Percentiles rank a stretch among this genome's conserved stretches.
These are phyloP conservation scores for Prosapia bicincta DNA, from an alignment of 2,888 invertebrate species.

Conservation along the genomic window DNA sequence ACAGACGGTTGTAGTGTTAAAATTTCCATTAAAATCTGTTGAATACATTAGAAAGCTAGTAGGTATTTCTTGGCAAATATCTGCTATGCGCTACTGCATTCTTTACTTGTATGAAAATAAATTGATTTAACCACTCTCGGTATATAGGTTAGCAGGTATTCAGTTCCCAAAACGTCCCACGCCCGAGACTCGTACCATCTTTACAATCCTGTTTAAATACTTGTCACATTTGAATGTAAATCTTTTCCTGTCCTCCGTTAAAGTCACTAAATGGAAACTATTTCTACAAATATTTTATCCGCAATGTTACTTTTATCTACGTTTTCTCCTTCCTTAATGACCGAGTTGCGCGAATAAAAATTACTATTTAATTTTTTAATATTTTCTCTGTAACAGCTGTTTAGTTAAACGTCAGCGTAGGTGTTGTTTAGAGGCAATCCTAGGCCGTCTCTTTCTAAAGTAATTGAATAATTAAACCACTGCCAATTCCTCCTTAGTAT, in stretches of 20 bases:
- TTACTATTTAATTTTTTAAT: neutral
- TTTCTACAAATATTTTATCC: neutral
- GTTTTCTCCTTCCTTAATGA: neutral
- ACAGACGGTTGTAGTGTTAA: no score
- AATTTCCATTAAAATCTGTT: no score
- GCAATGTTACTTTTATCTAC: neutral
- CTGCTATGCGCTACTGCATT: neutral
- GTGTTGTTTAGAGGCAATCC: neutral
- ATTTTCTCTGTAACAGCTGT: neutral
- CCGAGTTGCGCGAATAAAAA: neutral
- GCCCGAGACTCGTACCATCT: neutral
- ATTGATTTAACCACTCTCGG: no score
- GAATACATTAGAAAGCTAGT: no score
- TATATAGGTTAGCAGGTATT: neutral
- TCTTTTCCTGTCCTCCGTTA: neutral
- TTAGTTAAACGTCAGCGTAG: neutral
- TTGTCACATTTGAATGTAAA: neutral
- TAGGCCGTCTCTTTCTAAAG: neutral
- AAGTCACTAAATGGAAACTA: neutral
- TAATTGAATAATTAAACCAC: neutral
- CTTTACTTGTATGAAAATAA: neutral
- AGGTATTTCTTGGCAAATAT: no score
- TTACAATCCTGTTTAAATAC: neutral
- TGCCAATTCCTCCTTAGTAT: neutral
- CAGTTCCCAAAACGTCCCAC: neutral